Evolutionary conservation across 1,140 invertebrate genomes (phyloP), one percentile per base, ranked within the genome.

Genomic region (Kradibia gibbosae): DNA sequence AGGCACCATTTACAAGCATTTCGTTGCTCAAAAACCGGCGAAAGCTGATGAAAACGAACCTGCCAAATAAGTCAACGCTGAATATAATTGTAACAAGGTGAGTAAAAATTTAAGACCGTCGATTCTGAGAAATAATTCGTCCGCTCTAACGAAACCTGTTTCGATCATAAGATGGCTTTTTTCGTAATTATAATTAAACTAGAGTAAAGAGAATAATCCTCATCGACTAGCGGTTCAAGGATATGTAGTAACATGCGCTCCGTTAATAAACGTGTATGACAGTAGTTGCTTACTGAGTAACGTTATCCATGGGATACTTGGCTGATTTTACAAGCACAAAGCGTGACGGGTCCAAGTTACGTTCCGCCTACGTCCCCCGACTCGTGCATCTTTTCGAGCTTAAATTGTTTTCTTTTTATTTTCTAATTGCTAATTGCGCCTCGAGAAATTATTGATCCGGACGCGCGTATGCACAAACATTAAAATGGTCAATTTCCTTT

Each of bases 291-390:
- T 42, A 71, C n/a, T 36, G 83, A 89, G 88, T 90, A 90, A 90
- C 89, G 89, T 89, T 90, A 88, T 88, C 87, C 86, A 85, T 80
- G 85, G 86, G 87, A 89, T 88, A 89, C 86, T 84, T 87, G 84
- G 86, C 88, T 89, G 84, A 84, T 85, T 87, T 86, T 86, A 86
- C 85, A 85, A 86, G 84, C 87, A 83, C 86, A 84, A 86, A 86
- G 88, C 88, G 88, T 89, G 87, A 89, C 88, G 88, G 85, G 86
- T 84, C 80, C 78, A 84, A 85, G 85, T 85, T 85, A 83, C 83
- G 82, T 84, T 74, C 71, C 31, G 78, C 78, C 74, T 80, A 70
- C 71, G 70, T 73, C 70, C 45, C 55, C 10, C 34, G 8, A 0
- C 34, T 25, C 28, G 5, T 57, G 15, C 53, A n/a, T 57, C 73